These are phyloP conservation scores for Octonoba sinensis DNA, from an alignment of 2,888 invertebrate species.

Conservation along the genomic window DNA sequence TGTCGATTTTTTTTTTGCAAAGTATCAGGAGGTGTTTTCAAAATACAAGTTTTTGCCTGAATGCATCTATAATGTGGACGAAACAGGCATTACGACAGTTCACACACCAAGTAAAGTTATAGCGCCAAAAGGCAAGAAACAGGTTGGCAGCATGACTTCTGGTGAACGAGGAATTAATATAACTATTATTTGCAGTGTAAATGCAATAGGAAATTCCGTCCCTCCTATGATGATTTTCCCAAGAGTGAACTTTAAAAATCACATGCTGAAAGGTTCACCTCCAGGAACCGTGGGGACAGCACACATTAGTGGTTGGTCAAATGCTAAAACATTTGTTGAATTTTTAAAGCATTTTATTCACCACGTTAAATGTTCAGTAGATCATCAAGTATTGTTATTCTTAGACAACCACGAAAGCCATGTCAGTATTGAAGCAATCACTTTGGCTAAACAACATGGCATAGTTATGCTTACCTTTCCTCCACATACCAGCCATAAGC, in stretches of 20 bases:
- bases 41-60: conserved; percentile 30
- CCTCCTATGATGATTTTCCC: conserved; percentile 71
- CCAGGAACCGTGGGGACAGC: conserved; percentile 76
- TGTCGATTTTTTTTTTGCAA: conserved; percentile 26
- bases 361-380: conserved; percentile 13
- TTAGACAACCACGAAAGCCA: conserved; percentile 28
- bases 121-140: conserved; percentile 23
- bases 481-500: conserved; percentile 12
- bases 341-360: conserved; percentile 25
- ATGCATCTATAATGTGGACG: conserved; percentile 31
- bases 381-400: conserved; percentile 15
- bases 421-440: conserved; percentile 16
- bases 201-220: conserved; percentile 69
- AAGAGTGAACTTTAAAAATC: conserved; percentile 73
- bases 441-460: conserved; percentile 11
- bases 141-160: conserved; percentile 28
- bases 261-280: conserved; percentile 78
- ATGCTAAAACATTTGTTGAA: conserved; percentile 27
- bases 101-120: conserved; percentile 16
- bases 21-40: conserved; percentile 6
- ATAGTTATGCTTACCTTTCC: conserved; percentile 6
- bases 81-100: conserved; percentile 29
- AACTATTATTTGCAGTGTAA: conserved; percentile 67
- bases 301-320: conserved; percentile 25
- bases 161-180: conserved; percentile 25